Percentiles rank a stretch among this genome's conserved stretches.
phyloP scores from a whole-genome alignment of 2,797 vertebrate species.

The Toxotes lorentzi region DNA sequence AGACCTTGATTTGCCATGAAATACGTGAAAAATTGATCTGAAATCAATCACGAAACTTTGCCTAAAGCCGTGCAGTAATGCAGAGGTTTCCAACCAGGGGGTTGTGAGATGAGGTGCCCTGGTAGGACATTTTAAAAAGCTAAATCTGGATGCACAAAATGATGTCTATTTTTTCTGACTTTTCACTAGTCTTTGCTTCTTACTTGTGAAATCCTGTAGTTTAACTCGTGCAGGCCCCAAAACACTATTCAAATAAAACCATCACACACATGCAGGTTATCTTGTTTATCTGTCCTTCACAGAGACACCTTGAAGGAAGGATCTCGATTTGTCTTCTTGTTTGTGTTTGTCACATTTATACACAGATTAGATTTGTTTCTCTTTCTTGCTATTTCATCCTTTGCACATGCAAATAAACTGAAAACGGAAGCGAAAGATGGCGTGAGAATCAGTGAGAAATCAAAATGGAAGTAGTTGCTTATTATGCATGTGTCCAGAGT shows the following conservation, averaged over 20 bases:
- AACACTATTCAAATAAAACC: not conserved
- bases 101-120: not conserved
- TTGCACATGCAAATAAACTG: not conserved
- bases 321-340: slow-evolving; percentile 15
- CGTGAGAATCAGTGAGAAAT: not conserved
- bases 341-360: slow-evolving; percentile 16
- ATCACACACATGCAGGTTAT: not conserved
- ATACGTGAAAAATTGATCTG: not conserved
- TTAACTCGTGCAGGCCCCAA: not conserved
- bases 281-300: not conserved
- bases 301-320: not conserved
- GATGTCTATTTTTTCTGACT: not conserved
- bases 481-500: not conserved
- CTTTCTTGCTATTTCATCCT: not conserved
- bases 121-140: too few relatives aligned
- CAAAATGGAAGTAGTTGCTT: not conserved
- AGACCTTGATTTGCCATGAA: not conserved
- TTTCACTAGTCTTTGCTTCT: not conserved
- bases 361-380: not conserved
- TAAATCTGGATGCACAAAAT: not conserved
- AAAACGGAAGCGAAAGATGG: not conserved
- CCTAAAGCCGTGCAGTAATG: too few relatives aligned
- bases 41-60: not conserved
- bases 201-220: not conserved
- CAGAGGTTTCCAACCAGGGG: not conserved